phyloP scores from a whole-genome alignment of 2,797 vertebrate genomes.

The Sus cebifrons region DNA sequence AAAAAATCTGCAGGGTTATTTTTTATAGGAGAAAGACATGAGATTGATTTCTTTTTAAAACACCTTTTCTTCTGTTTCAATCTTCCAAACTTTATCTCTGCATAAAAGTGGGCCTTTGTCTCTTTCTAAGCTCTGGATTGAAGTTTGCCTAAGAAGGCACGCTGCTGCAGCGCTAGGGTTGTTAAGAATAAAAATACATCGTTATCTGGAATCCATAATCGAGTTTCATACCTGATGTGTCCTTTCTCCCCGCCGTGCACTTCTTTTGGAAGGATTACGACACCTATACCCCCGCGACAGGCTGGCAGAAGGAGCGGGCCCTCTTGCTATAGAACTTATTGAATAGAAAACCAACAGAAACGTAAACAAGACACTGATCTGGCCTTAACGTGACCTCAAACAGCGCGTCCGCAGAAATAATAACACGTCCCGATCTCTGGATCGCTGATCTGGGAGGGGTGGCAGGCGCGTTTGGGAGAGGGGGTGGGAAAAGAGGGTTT shows the following conservation, averaged over 20 bases:
- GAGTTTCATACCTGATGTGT: background rate
- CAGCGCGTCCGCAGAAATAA: background rate
- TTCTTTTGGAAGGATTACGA: background rate
- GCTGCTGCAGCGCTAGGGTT: background rate
- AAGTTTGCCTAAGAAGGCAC: background rate
- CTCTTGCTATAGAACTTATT: constrained; percentile 19
- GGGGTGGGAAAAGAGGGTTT: background rate
- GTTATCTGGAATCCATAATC: background rate
- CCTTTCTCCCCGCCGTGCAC: background rate
- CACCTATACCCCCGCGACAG: background rate
- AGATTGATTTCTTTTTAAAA: background rate
- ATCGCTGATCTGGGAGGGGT: background rate
- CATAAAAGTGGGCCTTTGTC: background rate
- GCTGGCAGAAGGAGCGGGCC: background rate
- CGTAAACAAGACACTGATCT: background rate
- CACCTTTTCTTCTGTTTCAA: background rate
- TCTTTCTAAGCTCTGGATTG: background rate
- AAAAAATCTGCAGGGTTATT: background rate
- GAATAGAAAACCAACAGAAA: constrained; percentile 58
- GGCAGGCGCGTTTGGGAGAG: background rate
- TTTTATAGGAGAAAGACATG: background rate
- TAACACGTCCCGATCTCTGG: background rate
- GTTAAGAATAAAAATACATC: background rate
- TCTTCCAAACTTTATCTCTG: constrained; percentile 19
- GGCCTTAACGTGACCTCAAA: constrained; percentile 67